Evolutionary conservation across 2,888 invertebrate genomes (phyloP).

Genomic region (Nesidiocoris tenuis): DNA sequence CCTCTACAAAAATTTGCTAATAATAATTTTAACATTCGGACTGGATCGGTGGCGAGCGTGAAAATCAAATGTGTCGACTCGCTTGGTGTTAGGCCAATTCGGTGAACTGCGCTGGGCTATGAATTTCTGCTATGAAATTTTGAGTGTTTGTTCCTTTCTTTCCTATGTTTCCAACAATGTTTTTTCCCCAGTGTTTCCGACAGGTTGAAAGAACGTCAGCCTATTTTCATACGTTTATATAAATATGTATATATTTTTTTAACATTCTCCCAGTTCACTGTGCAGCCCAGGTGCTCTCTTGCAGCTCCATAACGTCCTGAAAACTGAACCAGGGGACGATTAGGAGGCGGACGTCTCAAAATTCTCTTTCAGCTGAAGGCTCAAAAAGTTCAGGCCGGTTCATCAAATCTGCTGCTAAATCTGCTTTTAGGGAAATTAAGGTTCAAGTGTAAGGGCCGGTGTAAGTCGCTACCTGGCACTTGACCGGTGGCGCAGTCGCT

Average conservation of each 20-base stretch:
- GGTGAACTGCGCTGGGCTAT: slow-evolving; percentile 25
- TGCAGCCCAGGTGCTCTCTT: slow-evolving; percentile 15
- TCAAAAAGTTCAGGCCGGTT: no score
- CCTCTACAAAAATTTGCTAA: neutral
- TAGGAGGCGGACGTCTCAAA: no score
- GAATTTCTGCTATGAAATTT: slow-evolving; percentile 35
- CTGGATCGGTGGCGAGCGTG: neutral
- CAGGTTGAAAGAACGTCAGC: slow-evolving; percentile 7
- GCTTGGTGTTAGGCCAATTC: slow-evolving; percentile 26
- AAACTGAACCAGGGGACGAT: slow-evolving; percentile 24
- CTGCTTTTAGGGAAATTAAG: no score
- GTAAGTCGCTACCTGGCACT: no score
- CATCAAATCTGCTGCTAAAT: no score
- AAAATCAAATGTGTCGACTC: neutral
- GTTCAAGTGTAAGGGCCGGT: no score
- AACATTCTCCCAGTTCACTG: neutral
- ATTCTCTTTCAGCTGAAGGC: no score
- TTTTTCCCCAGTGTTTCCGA: slow-evolving; percentile 17
- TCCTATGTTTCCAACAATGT: neutral
- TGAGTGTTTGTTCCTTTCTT: neutral
- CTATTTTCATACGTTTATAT: slow-evolving; percentile 23
- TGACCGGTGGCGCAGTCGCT: no score
- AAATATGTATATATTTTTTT: slow-evolving; percentile 35
- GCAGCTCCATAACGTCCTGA: slow-evolving; percentile 9
- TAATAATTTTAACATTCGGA: neutral